Evolutionary conservation across 2,888 invertebrate species (phyloP).

Genomic region (Tortrix viridana): DNA sequence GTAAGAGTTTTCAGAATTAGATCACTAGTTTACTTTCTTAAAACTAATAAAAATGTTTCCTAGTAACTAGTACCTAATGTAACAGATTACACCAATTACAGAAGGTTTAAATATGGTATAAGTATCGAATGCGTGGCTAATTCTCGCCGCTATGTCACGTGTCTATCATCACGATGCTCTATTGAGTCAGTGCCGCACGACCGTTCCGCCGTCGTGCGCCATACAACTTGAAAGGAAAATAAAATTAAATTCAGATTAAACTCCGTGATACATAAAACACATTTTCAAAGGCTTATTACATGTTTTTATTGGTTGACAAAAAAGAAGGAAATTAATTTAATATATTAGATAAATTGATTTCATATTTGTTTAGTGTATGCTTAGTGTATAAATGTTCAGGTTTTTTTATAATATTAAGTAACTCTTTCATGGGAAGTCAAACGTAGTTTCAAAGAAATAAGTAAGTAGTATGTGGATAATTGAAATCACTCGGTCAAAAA

Average conservation of each 20-base stretch:
- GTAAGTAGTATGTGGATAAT: too few species aligned
- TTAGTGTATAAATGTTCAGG: too few species aligned
- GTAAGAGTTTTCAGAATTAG: too few species aligned
- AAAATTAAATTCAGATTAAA: constrained; percentile 54
- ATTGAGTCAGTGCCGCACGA: constrained; percentile 56
- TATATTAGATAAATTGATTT: neutral
- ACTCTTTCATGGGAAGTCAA: too few species aligned
- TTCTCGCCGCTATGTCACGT: constrained; percentile 52
- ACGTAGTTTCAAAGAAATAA: too few species aligned
- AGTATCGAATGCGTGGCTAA: constrained; percentile 34
- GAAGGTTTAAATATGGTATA: constrained; percentile 29
- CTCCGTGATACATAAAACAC: constrained; percentile 47
- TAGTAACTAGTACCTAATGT: too few species aligned
- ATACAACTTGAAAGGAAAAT: constrained; percentile 52
- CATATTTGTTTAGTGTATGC: neutral
- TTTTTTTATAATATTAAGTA: too few species aligned
- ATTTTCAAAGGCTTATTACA: constrained; percentile 44
- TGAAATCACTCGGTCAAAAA: too few species aligned
- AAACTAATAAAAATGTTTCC: too few species aligned
- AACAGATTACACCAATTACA: constrained; percentile 14
- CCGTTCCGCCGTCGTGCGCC: constrained; percentile 53
- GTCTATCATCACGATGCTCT: constrained; percentile 58
- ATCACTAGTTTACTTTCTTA: too few species aligned
- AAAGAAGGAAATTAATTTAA: constrained; percentile 16
- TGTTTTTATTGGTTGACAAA: constrained; percentile 13